phyloP scores from a whole-genome alignment of 1,140 invertebrate genomes.

The Piezodorus guildinii region DNA sequence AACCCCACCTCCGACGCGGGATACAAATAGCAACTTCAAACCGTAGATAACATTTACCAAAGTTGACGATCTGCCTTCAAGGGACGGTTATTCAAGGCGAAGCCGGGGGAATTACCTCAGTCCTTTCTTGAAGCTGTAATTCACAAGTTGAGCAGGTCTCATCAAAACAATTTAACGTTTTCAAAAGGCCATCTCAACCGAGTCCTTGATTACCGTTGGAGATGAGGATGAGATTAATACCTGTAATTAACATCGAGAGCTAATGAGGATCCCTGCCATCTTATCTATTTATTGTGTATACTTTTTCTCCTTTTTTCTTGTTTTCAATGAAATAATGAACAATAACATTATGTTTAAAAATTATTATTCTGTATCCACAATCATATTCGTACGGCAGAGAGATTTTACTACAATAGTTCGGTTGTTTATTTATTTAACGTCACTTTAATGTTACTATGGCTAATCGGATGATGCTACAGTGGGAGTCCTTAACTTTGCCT shows the following conservation, averaged over 20 bases:
- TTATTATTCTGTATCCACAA: too few species aligned
- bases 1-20: not conserved
- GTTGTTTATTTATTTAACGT: too few species aligned
- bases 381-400: too few species aligned
- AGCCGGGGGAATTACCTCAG: not conserved
- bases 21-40: conserved; percentile 16
- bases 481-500: too few species aligned
- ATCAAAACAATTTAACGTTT: not conserved
- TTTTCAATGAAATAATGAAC: too few species aligned
- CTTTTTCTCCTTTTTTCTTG: too few species aligned
- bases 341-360: too few species aligned
- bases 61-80: conserved; percentile 6
- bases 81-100: conserved; percentile 10
- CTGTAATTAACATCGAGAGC: not conserved
- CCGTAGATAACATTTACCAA: conserved; percentile 13
- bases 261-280: too few species aligned
- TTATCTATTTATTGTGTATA: too few species aligned
- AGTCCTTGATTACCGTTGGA: not conserved
- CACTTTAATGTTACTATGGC: too few species aligned
- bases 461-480: too few species aligned
- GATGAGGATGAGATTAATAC: conserved; percentile 6
- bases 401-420: too few species aligned
- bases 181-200: not conserved
- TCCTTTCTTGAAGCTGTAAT: not conserved
- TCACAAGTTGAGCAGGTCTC: not conserved